A percentile compares a stretch with the other conserved stretches of the same genome.
Evolutionary conservation across 2,888 invertebrate species (phyloP).

Genomic region (Epiblema foenella): DNA sequence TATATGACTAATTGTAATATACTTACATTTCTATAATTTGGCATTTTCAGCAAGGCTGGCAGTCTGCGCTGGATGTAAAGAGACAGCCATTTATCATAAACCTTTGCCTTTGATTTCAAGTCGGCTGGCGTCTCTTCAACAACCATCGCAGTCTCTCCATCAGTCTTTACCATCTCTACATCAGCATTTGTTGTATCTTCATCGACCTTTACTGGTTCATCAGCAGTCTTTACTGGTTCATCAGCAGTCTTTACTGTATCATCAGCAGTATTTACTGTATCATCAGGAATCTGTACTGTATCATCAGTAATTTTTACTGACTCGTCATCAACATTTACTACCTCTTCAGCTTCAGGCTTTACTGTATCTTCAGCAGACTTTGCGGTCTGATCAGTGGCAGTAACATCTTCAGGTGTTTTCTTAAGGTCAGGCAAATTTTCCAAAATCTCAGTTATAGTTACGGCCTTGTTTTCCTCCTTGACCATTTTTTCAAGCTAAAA

Average conservation of each 20-base stretch:
- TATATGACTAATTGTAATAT: too few relatives aligned
- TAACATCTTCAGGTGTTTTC: not conserved
- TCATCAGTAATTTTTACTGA: not conserved
- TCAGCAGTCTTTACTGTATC: not conserved
- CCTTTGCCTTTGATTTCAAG: too few relatives aligned
- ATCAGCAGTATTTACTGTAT: not conserved
- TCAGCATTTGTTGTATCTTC: constrained; percentile 17
- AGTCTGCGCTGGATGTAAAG: constrained; percentile 50
- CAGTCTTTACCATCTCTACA: too few relatives aligned
- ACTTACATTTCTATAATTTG: constrained; percentile 61
- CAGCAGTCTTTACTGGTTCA: not conserved
- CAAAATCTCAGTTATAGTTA: not conserved
- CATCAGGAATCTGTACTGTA: not conserved
- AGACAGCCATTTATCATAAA: constrained; percentile 47
- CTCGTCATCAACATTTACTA: not conserved
- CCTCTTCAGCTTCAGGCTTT: constrained; percentile 19
- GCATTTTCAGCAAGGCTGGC: constrained; percentile 57
- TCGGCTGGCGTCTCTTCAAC: not conserved
- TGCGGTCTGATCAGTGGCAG: not conserved
- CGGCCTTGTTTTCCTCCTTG: not conserved
- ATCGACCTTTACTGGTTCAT: constrained; percentile 2
- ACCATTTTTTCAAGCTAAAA: constrained; percentile 22
- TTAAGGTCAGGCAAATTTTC: constrained; percentile 25
- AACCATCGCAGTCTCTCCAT: too few relatives aligned
- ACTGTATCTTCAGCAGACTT: not conserved